Base-by-base conservation (phyloP, 2,797 vertebrate genomes). In the Steatocranus sp. region DNA sequence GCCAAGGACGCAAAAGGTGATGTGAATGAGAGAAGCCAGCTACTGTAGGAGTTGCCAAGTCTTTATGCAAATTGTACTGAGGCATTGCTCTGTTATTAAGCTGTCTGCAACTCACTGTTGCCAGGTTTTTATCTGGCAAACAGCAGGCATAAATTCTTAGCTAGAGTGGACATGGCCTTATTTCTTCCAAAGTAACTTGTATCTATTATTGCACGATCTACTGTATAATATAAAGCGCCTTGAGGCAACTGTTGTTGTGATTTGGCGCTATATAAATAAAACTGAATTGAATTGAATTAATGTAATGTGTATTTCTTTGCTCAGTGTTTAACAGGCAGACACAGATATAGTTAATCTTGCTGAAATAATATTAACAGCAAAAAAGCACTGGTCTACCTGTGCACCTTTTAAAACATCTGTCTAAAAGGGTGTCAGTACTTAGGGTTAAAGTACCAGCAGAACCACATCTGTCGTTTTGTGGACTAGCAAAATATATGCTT, bases 1-100 rank as follows among this genome's bases (percentile, higher is more conserved):
- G 49, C 77, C 41, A 76, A 74, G 27, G 53, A 77, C 7, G 51
- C 41, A 75, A n/a, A 68, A 68, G 23, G 38, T 63, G 43, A 12
- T 79, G 80, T 8, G 43, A 50, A 66, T 18, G 68, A 80, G 78
- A 88, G 84, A 79, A 87, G 56, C 20, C 58, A 63, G 63, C 8
- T 15, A 36, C 56, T 36, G 18, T 61, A 78, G 76, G 54, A 86
- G 84, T 50, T 78, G 68, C 79, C 80, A 58, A 83, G 63, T 41
- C 75, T 75, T 61, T 56, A 18, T 32, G 81, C 25, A 17, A 74
- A 86, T 75, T 76, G 38, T 23, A 11, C 50, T 12, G 8, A 78
- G 41, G 8, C 79, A 38, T 68, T 73, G 51, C 85, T 91, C 89
- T 93, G 92, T 92, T 89, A 92, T 91, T 93, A 94, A 87, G 86